Evolutionary conservation across 1,140 invertebrate species (phyloP).

Genomic region (Armadillidium nasatum): DNA sequence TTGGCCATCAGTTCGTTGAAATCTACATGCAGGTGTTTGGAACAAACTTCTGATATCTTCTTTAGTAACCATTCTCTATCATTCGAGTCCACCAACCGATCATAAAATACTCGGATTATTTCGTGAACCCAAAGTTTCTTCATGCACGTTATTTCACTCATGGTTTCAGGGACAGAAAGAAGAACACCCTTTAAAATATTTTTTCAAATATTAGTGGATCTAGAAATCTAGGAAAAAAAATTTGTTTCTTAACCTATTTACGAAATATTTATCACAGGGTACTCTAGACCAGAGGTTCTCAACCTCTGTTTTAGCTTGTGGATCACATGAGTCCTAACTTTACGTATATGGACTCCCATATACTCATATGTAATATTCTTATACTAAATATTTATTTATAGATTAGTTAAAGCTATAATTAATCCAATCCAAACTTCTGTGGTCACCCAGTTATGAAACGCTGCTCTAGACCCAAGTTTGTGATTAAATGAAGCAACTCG

Average conservation of each 20-base stretch:
- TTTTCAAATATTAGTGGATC: no score
- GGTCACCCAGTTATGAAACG: no score
- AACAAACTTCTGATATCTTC: constrained; percentile 50
- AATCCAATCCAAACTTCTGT: no score
- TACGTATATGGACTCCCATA: no score
- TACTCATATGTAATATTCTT: no score
- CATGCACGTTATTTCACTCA: constrained; percentile 77
- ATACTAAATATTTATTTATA: no score
- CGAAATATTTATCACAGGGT: constrained; percentile 22
- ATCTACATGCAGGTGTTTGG: constrained; percentile 53
- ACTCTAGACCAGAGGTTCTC: no score
- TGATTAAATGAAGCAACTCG: no score
- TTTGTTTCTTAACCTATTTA: not conserved
- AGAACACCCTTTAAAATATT: constrained; percentile 72
- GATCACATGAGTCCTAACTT: no score
- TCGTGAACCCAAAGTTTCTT: constrained; percentile 93
- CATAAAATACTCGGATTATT: constrained; percentile 85
- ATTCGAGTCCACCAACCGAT: constrained; percentile 75
- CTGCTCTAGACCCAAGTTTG: no score
- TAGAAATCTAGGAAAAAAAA: not conserved
- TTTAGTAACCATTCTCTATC: constrained; percentile 79
- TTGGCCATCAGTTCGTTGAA: constrained; percentile 56
- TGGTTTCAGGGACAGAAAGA: constrained; percentile 85
- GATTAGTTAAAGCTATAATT: no score
- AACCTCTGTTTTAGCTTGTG: no score